Evolutionary conservation across 2,888 invertebrate species (phyloP), one percentile per base, ranked within the genome.

Genomic region (Digitonthophagus gazella): DNA sequence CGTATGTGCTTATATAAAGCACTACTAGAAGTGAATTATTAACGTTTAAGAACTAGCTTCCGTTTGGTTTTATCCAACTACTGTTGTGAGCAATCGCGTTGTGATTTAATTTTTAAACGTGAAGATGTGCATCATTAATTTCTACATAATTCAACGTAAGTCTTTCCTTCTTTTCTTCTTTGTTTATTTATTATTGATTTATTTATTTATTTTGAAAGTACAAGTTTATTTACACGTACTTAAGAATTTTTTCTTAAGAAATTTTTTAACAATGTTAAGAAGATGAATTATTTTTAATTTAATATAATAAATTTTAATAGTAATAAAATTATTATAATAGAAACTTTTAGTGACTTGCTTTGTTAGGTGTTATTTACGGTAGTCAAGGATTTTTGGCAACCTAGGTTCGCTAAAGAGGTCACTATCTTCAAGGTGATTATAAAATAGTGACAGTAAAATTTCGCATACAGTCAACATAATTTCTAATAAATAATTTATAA

Each of bases 111-210:
- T 57, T 8, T 57, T 57, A 57, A 16, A 15, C 15, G 65, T 15
- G 18, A 65, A 19, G 15, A 67, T 68, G 68, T 68, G 68, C 19
- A 44, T 68, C 11, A 19, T 68, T 65, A 68, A 68, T 15, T 22
- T 68, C 18, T 68, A 68, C 20, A 15, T 65, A 16, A 22, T 65
- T n/a, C 14, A 64, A 19, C 56, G 68, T 68, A 65, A 68, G 68
- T 68, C 20, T 56, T 56, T 63, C 6, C 6, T 5, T 8, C 3
- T 44, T 2, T 44, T 44, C 11, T 44, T 44, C 1, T n/a, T n/a
- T n/a, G n/a, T n/a, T n/a, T n/a, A n/a, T n/a, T n/a, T n/a, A n/a
- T n/a, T n/a, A n/a, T n/a, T n/a, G n/a, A n/a, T n/a, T n/a, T n/a
- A n/a, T n/a, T n/a, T n/a, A n/a, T n/a, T n/a, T n/a, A n/a, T n/a